Evolutionary conservation across 1,140 invertebrate genomes (phyloP).

Genomic region (Scaptomyza graminum): DNA sequence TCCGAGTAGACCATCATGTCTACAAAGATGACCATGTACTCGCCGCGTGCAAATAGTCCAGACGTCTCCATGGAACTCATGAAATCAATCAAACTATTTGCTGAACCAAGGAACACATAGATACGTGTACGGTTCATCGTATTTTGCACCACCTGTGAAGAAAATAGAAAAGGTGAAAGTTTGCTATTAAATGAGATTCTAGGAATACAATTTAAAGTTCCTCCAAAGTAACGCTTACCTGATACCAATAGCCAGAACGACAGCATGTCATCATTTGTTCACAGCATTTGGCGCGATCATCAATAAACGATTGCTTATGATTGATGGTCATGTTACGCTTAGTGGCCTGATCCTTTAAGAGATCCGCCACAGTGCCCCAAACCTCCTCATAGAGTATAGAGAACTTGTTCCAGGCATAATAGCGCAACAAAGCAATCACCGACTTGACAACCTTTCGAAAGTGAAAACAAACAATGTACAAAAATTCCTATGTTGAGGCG

Average conservation of each 20-base stretch:
- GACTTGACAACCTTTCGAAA: conserved; percentile 94
- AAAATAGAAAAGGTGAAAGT: neutral
- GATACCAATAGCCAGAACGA: conserved; percentile 90
- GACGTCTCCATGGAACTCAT: conserved; percentile 95
- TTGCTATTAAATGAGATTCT: neutral
- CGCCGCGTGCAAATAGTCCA: conserved; percentile 93
- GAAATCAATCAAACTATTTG: conserved; percentile 92
- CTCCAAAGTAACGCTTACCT: conserved; percentile 76
- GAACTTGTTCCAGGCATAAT: conserved; percentile 97
- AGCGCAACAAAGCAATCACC: conserved; percentile 93
- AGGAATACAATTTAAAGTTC: too few species aligned
- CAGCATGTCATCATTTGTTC: conserved; percentile 89
- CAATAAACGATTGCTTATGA: conserved; percentile 88
- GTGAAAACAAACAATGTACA: conserved; percentile 3
- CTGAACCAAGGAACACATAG: conserved; percentile 95
- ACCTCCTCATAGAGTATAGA: conserved; percentile 94
- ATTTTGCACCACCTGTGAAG: conserved; percentile 89
- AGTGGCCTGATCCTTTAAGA: conserved; percentile 89
- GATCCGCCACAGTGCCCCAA: conserved; percentile 91
- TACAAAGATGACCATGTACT: conserved; percentile 97
- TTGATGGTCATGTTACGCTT: conserved; percentile 92
- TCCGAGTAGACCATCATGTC: conserved; percentile 92
- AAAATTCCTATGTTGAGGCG: neutral
- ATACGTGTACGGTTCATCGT: conserved; percentile 95
- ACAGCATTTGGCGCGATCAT: conserved; percentile 89